These are phyloP conservation scores for Synanthedon formicaeformis DNA, from an alignment of 2,888 invertebrate genomes.

Conservation along the genomic window DNA sequence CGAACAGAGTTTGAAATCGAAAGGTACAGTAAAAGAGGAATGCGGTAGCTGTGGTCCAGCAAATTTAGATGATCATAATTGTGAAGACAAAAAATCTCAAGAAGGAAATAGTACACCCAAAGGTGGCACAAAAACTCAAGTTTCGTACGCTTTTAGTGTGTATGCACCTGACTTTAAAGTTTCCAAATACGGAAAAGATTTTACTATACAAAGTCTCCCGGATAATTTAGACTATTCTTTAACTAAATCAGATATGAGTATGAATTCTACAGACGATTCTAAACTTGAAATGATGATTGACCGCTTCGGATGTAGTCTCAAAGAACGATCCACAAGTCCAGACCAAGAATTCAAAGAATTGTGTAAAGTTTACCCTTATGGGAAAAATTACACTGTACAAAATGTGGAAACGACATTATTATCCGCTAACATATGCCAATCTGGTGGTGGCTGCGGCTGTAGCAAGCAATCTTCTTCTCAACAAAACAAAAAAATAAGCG, in stretches of 20 bases:
- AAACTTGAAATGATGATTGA: no score
- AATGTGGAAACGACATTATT: slow-evolving; percentile 15
- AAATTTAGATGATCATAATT: slow-evolving; percentile 33
- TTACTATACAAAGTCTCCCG: not conserved
- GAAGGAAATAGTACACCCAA: not conserved
- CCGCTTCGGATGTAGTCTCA: not conserved
- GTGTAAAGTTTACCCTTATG: not conserved
- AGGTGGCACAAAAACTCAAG: slow-evolving; percentile 22
- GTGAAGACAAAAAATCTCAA: slow-evolving; percentile 26
- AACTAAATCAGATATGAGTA: not conserved
- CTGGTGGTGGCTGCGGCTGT: not conserved
- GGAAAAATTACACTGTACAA: slow-evolving; percentile 16
- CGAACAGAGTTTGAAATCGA: slow-evolving; percentile 9
- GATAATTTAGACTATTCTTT: no score
- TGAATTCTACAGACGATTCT: not conserved
- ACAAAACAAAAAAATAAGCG: not conserved
- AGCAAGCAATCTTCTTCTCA: not conserved
- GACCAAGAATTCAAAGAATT: not conserved
- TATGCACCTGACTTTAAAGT: slow-evolving; percentile 27
- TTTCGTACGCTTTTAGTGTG: slow-evolving; percentile 27
- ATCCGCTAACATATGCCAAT: not conserved
- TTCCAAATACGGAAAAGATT: slow-evolving; percentile 28
- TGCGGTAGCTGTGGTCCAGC: slow-evolving; percentile 43
- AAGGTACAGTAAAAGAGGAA: slow-evolving; percentile 10
- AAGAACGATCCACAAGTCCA: not conserved